Conservation (phyloP, 1,140 invertebrate genomes). For the Megalonaias nervosa region DNA sequence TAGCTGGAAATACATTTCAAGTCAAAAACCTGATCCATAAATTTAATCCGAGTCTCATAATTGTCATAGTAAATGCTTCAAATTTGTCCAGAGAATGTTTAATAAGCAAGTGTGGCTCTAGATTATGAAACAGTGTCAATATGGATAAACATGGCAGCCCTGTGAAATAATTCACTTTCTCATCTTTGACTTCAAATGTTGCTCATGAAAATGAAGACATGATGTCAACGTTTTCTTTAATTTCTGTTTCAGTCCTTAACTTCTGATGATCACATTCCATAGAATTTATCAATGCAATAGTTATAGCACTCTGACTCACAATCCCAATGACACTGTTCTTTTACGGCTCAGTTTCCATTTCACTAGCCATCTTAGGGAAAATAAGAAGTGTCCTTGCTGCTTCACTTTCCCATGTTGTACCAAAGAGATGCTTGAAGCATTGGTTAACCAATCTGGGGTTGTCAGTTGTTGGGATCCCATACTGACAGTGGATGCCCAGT, state of each 20-base stretch:
- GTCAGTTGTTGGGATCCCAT: neutral
- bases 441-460: neutral
- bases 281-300: neutral
- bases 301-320: neutral
- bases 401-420: neutral
- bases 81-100: neutral
- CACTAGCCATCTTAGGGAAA: neutral
- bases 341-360: neutral
- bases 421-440: too few relatives aligned
- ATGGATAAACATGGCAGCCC: neutral
- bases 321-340: neutral
- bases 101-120: neutral
- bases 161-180: neutral
- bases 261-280: neutral
- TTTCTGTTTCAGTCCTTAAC: neutral
- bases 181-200: constrained; percentile 1
- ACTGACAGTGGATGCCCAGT: constrained; percentile 11
- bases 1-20: neutral
- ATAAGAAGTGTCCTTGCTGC: neutral
- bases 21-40: neutral
- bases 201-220: too few relatives aligned
- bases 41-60: neutral
- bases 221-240: neutral
- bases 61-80: neutral
- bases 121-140: neutral